Evolutionary conservation across 2,797 vertebrate genomes (phyloP).

Genomic region (Oreochromis grahami): DNA sequence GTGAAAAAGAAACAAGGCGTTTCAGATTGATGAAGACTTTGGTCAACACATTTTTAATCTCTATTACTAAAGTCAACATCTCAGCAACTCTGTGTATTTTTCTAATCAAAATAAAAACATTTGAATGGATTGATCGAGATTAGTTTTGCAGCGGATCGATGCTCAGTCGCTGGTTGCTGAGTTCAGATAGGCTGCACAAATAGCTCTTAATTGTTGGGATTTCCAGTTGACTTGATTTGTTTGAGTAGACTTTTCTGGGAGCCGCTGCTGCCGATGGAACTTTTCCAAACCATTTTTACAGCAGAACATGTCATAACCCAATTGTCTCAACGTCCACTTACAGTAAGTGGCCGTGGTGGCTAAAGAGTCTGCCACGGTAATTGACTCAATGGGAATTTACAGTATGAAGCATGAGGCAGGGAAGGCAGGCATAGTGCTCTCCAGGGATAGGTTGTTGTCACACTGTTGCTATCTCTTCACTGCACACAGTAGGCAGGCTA

Average conservation of each 20-base stretch:
- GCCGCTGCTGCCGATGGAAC: constrained; percentile 26
- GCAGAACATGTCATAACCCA: constrained; percentile 67
- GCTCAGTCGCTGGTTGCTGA: constrained; percentile 13
- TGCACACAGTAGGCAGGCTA: constrained; percentile 4
- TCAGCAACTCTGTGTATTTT: constrained; percentile 37
- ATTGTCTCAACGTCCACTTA: constrained; percentile 69
- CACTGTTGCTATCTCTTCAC: constrained; percentile 47
- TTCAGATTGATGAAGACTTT: constrained; percentile 41
- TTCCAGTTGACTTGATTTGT: constrained; percentile 63
- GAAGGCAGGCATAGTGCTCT: constrained; percentile 32
- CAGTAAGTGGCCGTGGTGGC: constrained; percentile 62
- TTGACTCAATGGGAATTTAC: constrained; percentile 68
- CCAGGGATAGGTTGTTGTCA: constrained; percentile 56
- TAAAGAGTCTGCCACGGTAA: constrained; percentile 62
- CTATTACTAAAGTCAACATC: constrained; percentile 46
- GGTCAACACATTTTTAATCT: constrained; percentile 55
- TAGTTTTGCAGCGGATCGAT: constrained; percentile 40
- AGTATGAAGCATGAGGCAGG: constrained; percentile 56
- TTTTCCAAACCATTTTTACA: constrained; percentile 42
- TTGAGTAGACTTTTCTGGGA: constrained; percentile 26
- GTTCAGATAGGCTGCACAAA: constrained; percentile 41
- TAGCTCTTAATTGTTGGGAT: constrained; percentile 60
- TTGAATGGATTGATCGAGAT: constrained; percentile 46
- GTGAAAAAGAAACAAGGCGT: constrained; percentile 22
- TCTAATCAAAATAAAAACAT: constrained; percentile 47